Conservation (phyloP, 1,140 invertebrate genomes). For the Melanaphis sacchari region DNA sequence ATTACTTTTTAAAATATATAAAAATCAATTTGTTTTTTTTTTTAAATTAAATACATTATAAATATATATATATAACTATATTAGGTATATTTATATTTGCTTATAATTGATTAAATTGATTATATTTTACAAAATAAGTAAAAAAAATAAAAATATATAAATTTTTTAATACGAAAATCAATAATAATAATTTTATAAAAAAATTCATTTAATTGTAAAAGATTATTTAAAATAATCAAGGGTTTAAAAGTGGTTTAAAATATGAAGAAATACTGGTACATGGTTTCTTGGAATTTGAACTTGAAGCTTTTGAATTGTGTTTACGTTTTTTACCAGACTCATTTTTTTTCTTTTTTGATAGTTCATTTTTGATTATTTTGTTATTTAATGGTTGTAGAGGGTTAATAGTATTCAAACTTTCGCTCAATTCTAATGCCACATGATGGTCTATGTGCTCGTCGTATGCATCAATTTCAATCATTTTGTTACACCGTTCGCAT, state of each 20-base stretch:
- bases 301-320: background rate
- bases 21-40: background rate
- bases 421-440: slow-evolving; percentile 59
- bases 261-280: slow-evolving; percentile 11
- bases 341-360: background rate
- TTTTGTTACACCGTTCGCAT: slow-evolving; percentile 59
- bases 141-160: background rate
- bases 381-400: background rate
- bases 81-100: background rate
- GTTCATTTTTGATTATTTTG: background rate
- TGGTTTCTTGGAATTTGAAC: background rate
- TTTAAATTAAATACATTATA: too few relatives aligned
- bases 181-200: background rate
- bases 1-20: background rate
- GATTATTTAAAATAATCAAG: background rate
- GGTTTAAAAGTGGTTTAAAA: slow-evolving; percentile 33
- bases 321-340: background rate
- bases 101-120: background rate
- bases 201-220: background rate
- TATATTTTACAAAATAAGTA: background rate
- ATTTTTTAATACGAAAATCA: background rate
- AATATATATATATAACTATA: too few relatives aligned
- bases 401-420: slow-evolving; percentile 57
- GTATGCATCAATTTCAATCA: slow-evolving; percentile 57
- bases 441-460: slow-evolving; percentile 61